These are phyloP conservation scores for Choristoneura fumiferana DNA, from an alignment of 1,140 invertebrate genomes.

Conservation along the genomic window DNA sequence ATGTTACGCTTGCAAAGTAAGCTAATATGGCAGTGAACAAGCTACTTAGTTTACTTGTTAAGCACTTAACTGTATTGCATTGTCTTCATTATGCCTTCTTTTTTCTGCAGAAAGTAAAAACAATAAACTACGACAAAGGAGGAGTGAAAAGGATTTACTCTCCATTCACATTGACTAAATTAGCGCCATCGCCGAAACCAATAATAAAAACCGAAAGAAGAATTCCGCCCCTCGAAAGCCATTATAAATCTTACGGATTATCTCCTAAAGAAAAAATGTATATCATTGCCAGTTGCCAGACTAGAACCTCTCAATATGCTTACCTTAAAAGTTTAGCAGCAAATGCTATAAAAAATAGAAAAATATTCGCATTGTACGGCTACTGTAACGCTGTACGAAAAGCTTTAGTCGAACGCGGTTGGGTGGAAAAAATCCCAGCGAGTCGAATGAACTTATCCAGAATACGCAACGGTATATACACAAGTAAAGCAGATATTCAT, in stretches of 20 bases:
- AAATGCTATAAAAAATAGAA: constrained; percentile 54
- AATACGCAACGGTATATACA: constrained; percentile 57
- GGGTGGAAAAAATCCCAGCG: constrained; percentile 80
- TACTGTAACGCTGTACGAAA: constrained; percentile 67
- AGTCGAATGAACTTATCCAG: constrained; percentile 54
- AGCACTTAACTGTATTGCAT: constrained; percentile 11
- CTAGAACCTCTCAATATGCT: constrained; percentile 42
- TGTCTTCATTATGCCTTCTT: neutral
- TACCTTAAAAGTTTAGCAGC: constrained; percentile 53
- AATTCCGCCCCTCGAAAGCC: no score
- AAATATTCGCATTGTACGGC: constrained; percentile 70
- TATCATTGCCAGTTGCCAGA: constrained; percentile 55
- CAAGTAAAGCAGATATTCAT: constrained; percentile 57
- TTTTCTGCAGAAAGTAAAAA: constrained; percentile 30
- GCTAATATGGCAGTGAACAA: neutral
- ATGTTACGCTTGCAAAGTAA: no score
- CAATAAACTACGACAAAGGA: constrained; percentile 31
- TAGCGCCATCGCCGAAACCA: neutral
- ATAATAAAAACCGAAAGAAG: no score
- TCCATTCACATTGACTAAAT: constrained; percentile 42
- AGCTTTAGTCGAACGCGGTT: constrained; percentile 79
- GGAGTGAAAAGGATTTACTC: constrained; percentile 40
- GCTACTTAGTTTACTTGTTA: constrained; percentile 10
- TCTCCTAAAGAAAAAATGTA: constrained; percentile 58
- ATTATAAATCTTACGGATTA: constrained; percentile 37